Percentiles rank a stretch among this genome's conserved stretches.
phyloP scores from a whole-genome alignment of 2,888 invertebrate genomes.

The Petrolisthes cinctipes region DNA sequence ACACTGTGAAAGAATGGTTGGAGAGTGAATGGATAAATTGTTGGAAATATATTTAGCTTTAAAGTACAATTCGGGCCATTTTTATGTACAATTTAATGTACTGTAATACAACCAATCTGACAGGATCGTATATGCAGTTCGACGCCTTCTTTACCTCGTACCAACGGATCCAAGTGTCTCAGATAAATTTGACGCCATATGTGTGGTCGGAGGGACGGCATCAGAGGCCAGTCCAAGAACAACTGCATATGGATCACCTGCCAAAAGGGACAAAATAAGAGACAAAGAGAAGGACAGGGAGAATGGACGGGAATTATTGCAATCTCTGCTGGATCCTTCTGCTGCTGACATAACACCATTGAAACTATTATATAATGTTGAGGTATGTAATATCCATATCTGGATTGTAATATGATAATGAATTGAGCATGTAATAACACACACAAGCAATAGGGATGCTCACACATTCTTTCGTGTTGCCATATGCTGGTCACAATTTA shows the following conservation, averaged over 20 bases:
- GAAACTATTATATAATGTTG: slow-evolving; percentile 71
- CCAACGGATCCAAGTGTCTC: slow-evolving; percentile 72
- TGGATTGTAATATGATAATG: background rate
- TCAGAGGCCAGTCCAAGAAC: slow-evolving; percentile 51
- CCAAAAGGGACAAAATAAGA: slow-evolving; percentile 56
- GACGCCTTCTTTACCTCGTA: slow-evolving; percentile 71
- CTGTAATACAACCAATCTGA: background rate
- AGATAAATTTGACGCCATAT: slow-evolving; percentile 70
- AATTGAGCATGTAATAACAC: background rate
- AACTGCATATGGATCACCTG: slow-evolving; percentile 56
- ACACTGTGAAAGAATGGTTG: too few species aligned
- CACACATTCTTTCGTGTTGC: too few species aligned
- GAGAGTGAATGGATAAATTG: too few species aligned
- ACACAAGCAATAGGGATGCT: too few species aligned
- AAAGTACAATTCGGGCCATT: too few species aligned
- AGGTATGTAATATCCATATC: slow-evolving; percentile 67
- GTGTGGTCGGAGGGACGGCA: slow-evolving; percentile 34
- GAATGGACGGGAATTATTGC: slow-evolving; percentile 67
- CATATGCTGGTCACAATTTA: too few species aligned
- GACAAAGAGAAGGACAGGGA: slow-evolving; percentile 58
- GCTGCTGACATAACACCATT: slow-evolving; percentile 70
- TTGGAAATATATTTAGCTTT: too few species aligned
- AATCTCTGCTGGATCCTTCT: slow-evolving; percentile 69
- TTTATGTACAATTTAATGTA: too few species aligned
- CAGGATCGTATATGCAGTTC: slow-evolving; percentile 68